Evolutionary conservation across 2,888 invertebrate genomes (phyloP).

Genomic region (Eustalomyia histrio): DNA sequence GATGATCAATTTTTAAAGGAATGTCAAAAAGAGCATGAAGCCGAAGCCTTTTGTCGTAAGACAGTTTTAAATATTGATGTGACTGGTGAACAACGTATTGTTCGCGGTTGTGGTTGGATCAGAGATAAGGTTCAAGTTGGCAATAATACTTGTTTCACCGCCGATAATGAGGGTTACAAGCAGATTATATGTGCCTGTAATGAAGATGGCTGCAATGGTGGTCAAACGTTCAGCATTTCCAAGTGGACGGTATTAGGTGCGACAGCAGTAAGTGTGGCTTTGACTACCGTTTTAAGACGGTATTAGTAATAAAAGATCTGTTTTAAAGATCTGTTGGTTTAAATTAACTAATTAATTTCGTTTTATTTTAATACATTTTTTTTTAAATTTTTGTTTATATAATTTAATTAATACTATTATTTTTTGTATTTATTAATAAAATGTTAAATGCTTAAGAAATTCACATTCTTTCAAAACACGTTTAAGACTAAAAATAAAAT

Average conservation of each 20-base stretch:
- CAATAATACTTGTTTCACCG: slow-evolving; percentile 81
- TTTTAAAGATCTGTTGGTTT: slow-evolving; percentile 58
- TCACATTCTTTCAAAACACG: slow-evolving; percentile 26
- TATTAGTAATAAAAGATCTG: slow-evolving; percentile 53
- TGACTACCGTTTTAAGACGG: slow-evolving; percentile 63
- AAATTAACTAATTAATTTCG: background rate
- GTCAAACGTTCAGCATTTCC: slow-evolving; percentile 61
- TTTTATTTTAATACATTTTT: background rate
- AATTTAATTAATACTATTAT: slow-evolving; percentile 9
- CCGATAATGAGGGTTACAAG: slow-evolving; percentile 84
- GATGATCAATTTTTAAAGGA: slow-evolving; percentile 80
- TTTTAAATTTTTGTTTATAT: slow-evolving; percentile 13
- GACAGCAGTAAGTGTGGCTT: slow-evolving; percentile 57
- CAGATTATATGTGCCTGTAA: slow-evolving; percentile 84
- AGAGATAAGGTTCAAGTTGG: slow-evolving; percentile 72
- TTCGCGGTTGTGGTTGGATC: slow-evolving; percentile 83
- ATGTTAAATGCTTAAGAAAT: slow-evolving; percentile 15
- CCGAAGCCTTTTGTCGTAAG: slow-evolving; percentile 84
- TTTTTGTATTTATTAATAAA: background rate
- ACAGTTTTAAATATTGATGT: slow-evolving; percentile 82
- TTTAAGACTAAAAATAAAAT: slow-evolving; percentile 26
- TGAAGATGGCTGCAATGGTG: slow-evolving; percentile 82
- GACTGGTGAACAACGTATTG: slow-evolving; percentile 80
- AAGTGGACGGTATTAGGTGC: slow-evolving; percentile 57
- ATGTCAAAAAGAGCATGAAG: slow-evolving; percentile 75